A percentile compares a stretch with the other conserved stretches of the same genome.
phyloP scores from a whole-genome alignment of 2,888 invertebrate genomes.

The Celastrina argiolus region DNA sequence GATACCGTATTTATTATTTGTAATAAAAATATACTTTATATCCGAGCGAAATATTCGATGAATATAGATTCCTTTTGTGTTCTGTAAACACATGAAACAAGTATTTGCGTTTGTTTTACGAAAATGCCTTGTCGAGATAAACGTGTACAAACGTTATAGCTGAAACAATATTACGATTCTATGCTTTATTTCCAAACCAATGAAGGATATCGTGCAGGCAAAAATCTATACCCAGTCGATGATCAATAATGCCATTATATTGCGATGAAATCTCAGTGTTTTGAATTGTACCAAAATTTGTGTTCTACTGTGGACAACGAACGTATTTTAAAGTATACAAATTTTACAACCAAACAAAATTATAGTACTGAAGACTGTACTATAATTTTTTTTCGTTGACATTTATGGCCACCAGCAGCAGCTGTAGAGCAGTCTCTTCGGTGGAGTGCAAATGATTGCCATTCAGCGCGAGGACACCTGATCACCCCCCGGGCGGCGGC shows the following conservation, averaged over 20 bases:
- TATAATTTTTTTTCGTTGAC: not conserved
- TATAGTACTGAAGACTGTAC: no score
- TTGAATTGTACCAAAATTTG: no score
- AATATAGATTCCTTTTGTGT: constrained; percentile 12
- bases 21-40: constrained; percentile 20
- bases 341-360: not conserved
- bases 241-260: no score
- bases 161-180: not conserved
- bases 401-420: not conserved
- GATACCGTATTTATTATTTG: constrained; percentile 25
- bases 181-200: not conserved
- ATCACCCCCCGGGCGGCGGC: constrained; percentile 21
- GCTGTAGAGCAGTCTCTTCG: not conserved
- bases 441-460: constrained; percentile 16
- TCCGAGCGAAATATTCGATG: not conserved
- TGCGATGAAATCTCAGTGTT: no score
- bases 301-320: no score
- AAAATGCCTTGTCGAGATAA: not conserved
- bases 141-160: not conserved
- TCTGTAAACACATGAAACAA: constrained; percentile 1
- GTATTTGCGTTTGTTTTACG: constrained; percentile 5
- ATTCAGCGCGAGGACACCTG: constrained; percentile 23
- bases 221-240: no score
- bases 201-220: no score
- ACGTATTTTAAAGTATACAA: no score